Percentiles rank a stretch among this genome's conserved stretches.
phyloP scores from a whole-genome alignment of 2,797 vertebrate species.

The Neostethus bicornis region DNA sequence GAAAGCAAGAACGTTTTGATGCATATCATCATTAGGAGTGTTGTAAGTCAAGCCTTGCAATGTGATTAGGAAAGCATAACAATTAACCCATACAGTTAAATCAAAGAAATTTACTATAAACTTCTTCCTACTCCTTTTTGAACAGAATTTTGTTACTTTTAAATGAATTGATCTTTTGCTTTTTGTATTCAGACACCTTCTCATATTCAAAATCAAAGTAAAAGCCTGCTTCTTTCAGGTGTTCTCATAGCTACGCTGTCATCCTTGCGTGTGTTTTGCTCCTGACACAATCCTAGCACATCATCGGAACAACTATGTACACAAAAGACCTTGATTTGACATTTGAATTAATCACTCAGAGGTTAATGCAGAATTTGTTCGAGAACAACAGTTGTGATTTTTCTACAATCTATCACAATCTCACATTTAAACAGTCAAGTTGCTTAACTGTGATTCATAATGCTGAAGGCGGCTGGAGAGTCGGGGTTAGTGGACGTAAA shows the following conservation, averaged over 20 bases:
- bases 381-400: conserved; percentile 49
- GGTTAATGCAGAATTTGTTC: conserved; percentile 56
- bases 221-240: conserved; percentile 35
- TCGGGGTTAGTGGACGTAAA: conserved; percentile 49
- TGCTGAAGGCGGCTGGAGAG: conserved; percentile 50
- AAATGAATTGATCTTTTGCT: too few relatives aligned
- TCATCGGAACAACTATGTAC: conserved; percentile 54
- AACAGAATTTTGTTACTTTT: too few relatives aligned
- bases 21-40: conserved; percentile 49
- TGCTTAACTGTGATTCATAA: conserved; percentile 43
- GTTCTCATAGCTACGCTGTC: conserved; percentile 28
- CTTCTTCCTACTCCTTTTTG: too few relatives aligned
- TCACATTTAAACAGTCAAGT: conserved; percentile 48
- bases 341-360: conserved; percentile 61
- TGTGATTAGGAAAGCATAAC: conserved; percentile 38
- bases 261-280: conserved; percentile 47
- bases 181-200: too few relatives aligned
- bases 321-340: conserved; percentile 65
- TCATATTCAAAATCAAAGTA: too few relatives aligned
- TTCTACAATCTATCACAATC: conserved; percentile 55
- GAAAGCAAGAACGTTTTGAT: conserved; percentile 36
- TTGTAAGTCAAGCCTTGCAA: conserved; percentile 36
- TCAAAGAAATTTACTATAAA: conserved; percentile 46
- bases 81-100: conserved; percentile 38
- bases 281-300: conserved; percentile 49